Evolutionary conservation across 2,888 invertebrate genomes (phyloP).

Genomic region (Habroteleia sp.): DNA sequence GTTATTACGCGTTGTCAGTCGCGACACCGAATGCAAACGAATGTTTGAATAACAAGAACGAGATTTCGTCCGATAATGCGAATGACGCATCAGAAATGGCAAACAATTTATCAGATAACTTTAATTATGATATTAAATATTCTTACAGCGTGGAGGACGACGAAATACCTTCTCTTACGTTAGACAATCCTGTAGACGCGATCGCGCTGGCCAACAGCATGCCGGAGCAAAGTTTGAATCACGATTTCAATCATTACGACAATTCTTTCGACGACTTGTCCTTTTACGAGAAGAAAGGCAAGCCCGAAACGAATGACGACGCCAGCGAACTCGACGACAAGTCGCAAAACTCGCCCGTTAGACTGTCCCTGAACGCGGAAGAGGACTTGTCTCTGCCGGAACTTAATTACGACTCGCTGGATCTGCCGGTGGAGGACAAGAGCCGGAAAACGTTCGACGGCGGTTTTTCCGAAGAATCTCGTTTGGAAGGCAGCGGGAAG

Average conservation of each 20-base stretch:
- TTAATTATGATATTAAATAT: slow-evolving; percentile 7
- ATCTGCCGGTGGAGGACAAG: slow-evolving; percentile 9
- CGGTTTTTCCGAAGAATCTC: no score
- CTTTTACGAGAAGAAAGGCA: slow-evolving; percentile 50
- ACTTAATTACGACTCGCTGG: slow-evolving; percentile 30
- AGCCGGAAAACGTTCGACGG: no score
- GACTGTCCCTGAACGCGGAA: slow-evolving; percentile 6
- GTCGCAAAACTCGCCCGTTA: slow-evolving; percentile 4
- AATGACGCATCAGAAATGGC: not conserved
- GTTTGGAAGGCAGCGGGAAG: no score
- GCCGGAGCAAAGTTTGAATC: slow-evolving; percentile 68
- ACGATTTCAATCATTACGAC: slow-evolving; percentile 75
- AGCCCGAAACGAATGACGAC: not conserved
- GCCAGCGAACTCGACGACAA: not conserved
- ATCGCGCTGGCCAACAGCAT: slow-evolving; percentile 49
- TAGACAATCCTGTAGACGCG: slow-evolving; percentile 74
- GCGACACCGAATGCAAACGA: not conserved
- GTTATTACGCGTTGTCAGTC: no score
- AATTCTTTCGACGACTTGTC: slow-evolving; percentile 48
- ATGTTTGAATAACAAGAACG: not conserved
- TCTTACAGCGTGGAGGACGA: slow-evolving; percentile 69
- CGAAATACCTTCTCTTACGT: slow-evolving; percentile 75
- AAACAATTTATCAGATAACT: slow-evolving; percentile 2
- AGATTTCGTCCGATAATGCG: not conserved
- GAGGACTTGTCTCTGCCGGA: slow-evolving; percentile 26